Evolutionary conservation across 2,797 vertebrate genomes (phyloP).

Genomic region (Sciaenops ocellatus): DNA sequence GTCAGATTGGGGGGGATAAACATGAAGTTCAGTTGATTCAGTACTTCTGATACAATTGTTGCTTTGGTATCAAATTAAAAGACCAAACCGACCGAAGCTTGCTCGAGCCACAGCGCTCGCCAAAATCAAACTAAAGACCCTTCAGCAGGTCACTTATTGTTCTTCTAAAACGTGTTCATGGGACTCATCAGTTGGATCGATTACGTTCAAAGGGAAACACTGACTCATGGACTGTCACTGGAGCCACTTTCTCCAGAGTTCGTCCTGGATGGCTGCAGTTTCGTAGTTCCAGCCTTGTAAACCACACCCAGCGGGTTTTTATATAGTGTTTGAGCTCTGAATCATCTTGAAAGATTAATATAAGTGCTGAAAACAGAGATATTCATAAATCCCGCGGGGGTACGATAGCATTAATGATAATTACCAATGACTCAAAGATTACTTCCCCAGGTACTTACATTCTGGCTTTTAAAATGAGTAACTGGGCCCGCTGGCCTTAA

Average conservation of each 20-base stretch:
- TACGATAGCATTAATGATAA: conserved; percentile 19
- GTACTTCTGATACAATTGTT: neutral
- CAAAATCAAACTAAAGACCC: neutral
- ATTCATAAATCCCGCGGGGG: conserved; percentile 2
- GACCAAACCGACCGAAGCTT: neutral
- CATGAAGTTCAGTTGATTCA: too few species aligned
- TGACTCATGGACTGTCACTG: neutral
- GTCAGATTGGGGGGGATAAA: too few species aligned
- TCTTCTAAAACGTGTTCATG: neutral
- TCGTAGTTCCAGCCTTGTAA: neutral
- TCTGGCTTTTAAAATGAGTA: conserved; percentile 15
- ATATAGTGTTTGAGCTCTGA: neutral
- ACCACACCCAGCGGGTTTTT: conserved; percentile 4
- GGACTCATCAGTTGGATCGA: neutral
- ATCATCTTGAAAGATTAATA: conserved; percentile 17
- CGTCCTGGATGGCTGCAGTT: neutral
- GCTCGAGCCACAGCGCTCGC: rapidly evolving
- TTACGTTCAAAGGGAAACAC: neutral
- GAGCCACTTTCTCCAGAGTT: neutral
- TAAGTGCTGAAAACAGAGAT: conserved; percentile 19
- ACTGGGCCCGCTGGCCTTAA: neutral
- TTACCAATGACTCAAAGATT: conserved; percentile 14
- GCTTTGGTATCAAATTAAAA: neutral
- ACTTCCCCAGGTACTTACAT: conserved; percentile 23
- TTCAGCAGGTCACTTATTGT: neutral